Conservation (phyloP, 1,140 invertebrate species). For the Nomia melanderi region DNA sequence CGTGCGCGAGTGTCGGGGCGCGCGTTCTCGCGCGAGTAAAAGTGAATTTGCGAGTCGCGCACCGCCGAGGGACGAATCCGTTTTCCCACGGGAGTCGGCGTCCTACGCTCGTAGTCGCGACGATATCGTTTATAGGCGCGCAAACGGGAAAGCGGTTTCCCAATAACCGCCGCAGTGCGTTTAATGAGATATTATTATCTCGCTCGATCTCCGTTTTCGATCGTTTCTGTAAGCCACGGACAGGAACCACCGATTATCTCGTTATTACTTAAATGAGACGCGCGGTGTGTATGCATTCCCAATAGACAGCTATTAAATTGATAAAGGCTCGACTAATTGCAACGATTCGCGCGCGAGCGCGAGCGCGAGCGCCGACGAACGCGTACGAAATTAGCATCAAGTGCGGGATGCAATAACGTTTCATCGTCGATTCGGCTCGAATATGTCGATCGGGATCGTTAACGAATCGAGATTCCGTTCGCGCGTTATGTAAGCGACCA, state of each 20-base stretch:
- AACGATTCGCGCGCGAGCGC: neutral
- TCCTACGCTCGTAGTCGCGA: slow-evolving; percentile 29
- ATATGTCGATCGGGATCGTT: neutral
- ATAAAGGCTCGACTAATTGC: neutral
- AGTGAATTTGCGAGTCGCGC: slow-evolving; percentile 44
- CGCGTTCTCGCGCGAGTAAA: too few relatives aligned
- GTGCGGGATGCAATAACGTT: too few relatives aligned
- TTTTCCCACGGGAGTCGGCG: slow-evolving; percentile 64
- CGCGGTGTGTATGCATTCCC: neutral
- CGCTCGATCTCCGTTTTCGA: slow-evolving; percentile 43
- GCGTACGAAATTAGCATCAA: neutral
- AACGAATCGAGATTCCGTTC: slow-evolving; percentile 19
- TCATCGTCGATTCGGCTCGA: neutral
- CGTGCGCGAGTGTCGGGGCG: too few relatives aligned
- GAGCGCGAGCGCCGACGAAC: neutral
- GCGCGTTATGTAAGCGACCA: slow-evolving; percentile 43
- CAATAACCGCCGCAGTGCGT: neutral
- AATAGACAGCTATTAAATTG: neutral
- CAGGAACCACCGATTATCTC: neutral
- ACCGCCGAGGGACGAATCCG: slow-evolving; percentile 57
- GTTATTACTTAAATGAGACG: neutral
- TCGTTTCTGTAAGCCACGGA: slow-evolving; percentile 51
- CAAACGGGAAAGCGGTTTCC: slow-evolving; percentile 31
- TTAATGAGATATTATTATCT: slow-evolving; percentile 54
- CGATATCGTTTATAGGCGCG: slow-evolving; percentile 28